Evolutionary conservation across 2,113 vertebrate genomes (phyloP), one percentile per base, ranked within the genome.

Genomic region (Microcebus murinus): DNA sequence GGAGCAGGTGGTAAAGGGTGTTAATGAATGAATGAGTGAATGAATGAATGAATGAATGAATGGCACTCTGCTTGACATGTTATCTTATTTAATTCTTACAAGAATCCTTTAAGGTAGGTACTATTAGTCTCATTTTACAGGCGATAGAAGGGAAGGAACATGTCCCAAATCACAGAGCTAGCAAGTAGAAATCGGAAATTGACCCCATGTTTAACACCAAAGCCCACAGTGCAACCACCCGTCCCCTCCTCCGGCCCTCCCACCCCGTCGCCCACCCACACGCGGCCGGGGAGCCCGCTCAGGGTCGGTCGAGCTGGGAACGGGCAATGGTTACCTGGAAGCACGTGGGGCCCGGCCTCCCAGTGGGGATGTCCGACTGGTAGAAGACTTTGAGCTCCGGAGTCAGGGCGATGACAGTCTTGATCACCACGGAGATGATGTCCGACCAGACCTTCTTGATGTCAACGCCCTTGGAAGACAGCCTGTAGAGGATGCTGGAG

Each of bases 371-470:
- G 84, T 99, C 99, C 4, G 99, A 99, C 96, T 99, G 99, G 97
- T 99, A 99, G 97, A 99, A 99, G 52, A 99, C 99, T 96, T 99
- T 99, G 91, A 99, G 98, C 95, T 99, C 99, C n/a, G 99, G 99
- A 70, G 99, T 99, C 97, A 99, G 98, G 84, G 99, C 99, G 34
- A 99, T 99, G 97, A 99, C 98, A 0, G 99, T 99, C 98, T 99
- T 99, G 97, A 99, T 99, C 91, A 99, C 99, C 84, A 99, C 97
- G 0, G 99, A 99, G 96, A 99, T 99, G 59, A 99, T 99, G 95
- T 99, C 99, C 1, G 99, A 99, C 99, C 99, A 99, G 96, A 99
- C 98, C 94, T 99, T 99, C 98, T 99, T 99, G 98, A 99, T 98
- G 98, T 99, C 99, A 2, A 99, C 98, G 0, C 99, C 99, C 97